Evolutionary conservation across 2,797 vertebrate species (phyloP).

Genomic region (Hypotaenidia philippensis): DNA sequence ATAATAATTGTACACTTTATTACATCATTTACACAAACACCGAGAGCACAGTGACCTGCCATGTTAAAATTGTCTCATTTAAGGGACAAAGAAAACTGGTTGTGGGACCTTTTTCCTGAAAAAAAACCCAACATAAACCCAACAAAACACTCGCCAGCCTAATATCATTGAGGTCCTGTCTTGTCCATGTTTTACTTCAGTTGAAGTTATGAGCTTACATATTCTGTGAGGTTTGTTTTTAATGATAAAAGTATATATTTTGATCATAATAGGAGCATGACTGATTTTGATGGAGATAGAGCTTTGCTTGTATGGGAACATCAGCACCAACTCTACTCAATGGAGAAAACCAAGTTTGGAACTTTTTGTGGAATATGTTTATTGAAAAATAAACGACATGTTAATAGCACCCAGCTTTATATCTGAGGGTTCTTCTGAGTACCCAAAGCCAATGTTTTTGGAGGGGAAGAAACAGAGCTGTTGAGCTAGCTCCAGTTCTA

Average conservation of each 20-base stretch:
- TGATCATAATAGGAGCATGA: neutral
- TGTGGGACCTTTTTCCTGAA: neutral
- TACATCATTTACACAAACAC: conserved; percentile 60
- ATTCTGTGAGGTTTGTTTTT: conserved; percentile 13
- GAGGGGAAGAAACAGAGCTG: neutral
- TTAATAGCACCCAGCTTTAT: conserved; percentile 9
- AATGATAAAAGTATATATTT: conserved; percentile 34
- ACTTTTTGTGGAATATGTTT: conserved; percentile 20
- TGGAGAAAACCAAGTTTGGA: conserved; percentile 33
- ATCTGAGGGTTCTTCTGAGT: neutral
- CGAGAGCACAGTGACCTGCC: conserved; percentile 57
- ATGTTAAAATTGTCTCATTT: conserved; percentile 70
- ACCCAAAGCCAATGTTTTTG: neutral
- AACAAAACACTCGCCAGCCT: neutral
- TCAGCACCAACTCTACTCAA: conserved; percentile 27
- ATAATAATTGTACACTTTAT: conserved; percentile 71
- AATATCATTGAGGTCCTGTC: neutral
- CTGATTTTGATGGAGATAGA: conserved; percentile 9
- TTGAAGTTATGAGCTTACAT: neutral
- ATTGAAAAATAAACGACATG: neutral
- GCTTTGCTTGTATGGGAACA: neutral
- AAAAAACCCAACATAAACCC: neutral
- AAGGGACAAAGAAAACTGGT: conserved; percentile 38
- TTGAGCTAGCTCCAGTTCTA: neutral
- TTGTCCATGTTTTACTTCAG: conserved; percentile 23